Percentiles rank a stretch among this genome's conserved stretches.
Conservation (phyloP, 2,888 invertebrate species). For the Sarcophaga variegata region DNA sequence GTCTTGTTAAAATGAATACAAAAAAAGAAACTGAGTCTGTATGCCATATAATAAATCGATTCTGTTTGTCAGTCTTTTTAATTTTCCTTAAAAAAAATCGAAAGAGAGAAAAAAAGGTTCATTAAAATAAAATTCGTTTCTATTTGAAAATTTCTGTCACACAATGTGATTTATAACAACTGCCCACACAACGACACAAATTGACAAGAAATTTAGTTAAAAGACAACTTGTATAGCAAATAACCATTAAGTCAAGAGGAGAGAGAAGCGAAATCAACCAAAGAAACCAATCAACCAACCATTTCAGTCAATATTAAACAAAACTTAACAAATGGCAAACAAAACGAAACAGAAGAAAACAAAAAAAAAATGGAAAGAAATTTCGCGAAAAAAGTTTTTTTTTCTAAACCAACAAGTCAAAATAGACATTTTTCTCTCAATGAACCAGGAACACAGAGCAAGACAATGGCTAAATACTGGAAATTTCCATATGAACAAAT, state of each 20-base stretch:
- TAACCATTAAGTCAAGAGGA: slow-evolving; percentile 48
- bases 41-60: background rate
- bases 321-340: slow-evolving; percentile 31
- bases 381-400: slow-evolving; percentile 29
- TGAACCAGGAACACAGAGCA: slow-evolving; percentile 21
- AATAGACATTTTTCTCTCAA: slow-evolving; percentile 36
- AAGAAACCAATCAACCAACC: background rate
- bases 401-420: slow-evolving; percentile 22
- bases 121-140: slow-evolving; percentile 60
- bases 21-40: too few relatives aligned
- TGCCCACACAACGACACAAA: slow-evolving; percentile 70
- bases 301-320: slow-evolving; percentile 27
- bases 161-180: slow-evolving; percentile 69
- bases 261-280: slow-evolving; percentile 9
- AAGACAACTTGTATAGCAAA: slow-evolving; percentile 69
- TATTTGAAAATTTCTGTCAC: slow-evolving; percentile 62
- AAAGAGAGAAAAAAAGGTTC: slow-evolving; percentile 51
- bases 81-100: slow-evolving; percentile 6
- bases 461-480: slow-evolving; percentile 11
- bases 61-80: background rate
- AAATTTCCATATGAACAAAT: slow-evolving; percentile 58
- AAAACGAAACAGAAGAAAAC: slow-evolving; percentile 7
- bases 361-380: background rate
- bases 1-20: too few relatives aligned
- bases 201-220: slow-evolving; percentile 69